Conservation (phyloP, 1,140 invertebrate genomes). For the Agrilus planipennis region DNA sequence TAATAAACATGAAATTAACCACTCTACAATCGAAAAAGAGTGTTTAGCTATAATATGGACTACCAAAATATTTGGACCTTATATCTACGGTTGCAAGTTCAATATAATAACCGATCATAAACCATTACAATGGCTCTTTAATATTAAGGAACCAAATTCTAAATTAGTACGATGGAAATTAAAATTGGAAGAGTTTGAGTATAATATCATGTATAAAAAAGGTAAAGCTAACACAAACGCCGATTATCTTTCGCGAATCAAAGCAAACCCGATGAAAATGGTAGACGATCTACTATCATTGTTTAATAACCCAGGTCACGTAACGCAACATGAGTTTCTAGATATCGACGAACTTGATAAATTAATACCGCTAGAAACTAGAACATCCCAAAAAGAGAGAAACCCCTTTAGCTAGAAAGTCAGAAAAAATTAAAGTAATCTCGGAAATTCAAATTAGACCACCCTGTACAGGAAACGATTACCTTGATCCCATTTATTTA, state of each 20-base stretch:
- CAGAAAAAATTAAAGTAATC: no score
- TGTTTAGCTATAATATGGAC: conserved; percentile 9
- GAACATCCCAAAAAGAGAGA: no score
- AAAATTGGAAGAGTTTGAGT: conserved; percentile 2
- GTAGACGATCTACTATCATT: no score
- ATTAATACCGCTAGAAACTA: no score
- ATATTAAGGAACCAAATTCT: conserved; percentile 1
- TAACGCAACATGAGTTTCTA: no score
- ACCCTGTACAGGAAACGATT: no score
- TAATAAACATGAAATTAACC: conserved; percentile 12
- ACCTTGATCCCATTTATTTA: no score
- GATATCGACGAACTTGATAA: no score
- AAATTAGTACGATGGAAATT: conserved; percentile 8
- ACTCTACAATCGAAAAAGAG: conserved; percentile 10
- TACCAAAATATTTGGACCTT: conserved; percentile 11
- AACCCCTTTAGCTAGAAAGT: no score
- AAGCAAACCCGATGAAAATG: no score
- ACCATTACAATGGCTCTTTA: conserved; percentile 5
- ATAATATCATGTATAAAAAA: conserved; percentile 7
- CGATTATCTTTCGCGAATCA: conserved; percentile 8
- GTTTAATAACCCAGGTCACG: no score
- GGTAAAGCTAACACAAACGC: conserved; percentile 7
- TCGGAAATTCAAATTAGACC: no score
- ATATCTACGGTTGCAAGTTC: conserved; percentile 8
- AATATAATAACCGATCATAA: conserved; percentile 9